Evolutionary conservation across 2,113 vertebrate species (phyloP).

Genomic region (Haemorhous mexicanus): DNA sequence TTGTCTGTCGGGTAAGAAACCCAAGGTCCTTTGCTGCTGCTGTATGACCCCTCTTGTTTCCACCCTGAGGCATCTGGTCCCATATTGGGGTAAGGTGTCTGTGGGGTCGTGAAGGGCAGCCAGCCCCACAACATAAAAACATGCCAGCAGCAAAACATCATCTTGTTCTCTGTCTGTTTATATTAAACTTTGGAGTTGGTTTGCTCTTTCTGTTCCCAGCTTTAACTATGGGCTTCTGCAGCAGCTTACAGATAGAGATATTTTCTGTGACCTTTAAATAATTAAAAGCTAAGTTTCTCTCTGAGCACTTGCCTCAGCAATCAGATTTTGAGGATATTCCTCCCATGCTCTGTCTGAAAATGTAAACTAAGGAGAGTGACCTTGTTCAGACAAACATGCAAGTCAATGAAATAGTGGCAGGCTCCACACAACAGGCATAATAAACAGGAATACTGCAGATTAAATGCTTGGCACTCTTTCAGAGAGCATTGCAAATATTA

Average conservation of each 20-base stretch:
- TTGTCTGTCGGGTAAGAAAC: constrained; percentile 92
- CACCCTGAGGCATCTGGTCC: background rate
- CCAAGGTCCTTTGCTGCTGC: background rate
- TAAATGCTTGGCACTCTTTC: constrained; percentile 49
- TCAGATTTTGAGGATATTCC: constrained; percentile 36
- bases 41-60: background rate
- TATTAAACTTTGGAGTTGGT: background rate
- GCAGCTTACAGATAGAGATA: constrained; percentile 16
- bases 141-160: background rate
- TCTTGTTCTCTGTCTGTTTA: constrained; percentile 12
- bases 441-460: constrained; percentile 51
- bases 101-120: background rate
- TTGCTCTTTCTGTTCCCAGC: constrained; percentile 25
- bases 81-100: background rate
- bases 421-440: constrained; percentile 24
- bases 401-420: background rate
- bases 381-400: constrained; percentile 20
- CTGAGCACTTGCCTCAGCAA: constrained; percentile 11
- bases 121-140: background rate
- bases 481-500: constrained; percentile 28
- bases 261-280: constrained; percentile 53
- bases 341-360: constrained; percentile 7
- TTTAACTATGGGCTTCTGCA: constrained; percentile 17
- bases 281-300: background rate
- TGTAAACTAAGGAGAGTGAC: constrained; percentile 42